Base-by-base conservation (phyloP, 2,888 invertebrate genomes). In the Lacanobia wlatinum region DNA sequence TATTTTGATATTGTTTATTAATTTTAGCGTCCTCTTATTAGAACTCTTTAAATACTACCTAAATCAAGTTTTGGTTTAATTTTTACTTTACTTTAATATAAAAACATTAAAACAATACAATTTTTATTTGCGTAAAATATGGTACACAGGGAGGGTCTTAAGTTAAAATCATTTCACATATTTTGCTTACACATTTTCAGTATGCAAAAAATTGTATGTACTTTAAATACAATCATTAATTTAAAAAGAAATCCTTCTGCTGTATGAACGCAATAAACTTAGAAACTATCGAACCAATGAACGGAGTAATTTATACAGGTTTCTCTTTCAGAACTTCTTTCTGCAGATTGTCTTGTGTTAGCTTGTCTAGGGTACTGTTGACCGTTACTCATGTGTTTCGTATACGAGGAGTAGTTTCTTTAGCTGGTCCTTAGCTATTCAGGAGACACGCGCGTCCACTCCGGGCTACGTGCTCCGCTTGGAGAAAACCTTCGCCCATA, bases 401-500 rank as follows among this genome's bases (percentile, higher is more conserved):
- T 76, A 43, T 73, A 60, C 46, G 46, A 46, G 53, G 18, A 73
- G 69, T 64, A 71, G 60, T 50, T 74, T 74, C 74, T 79, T 73
- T 74, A 70, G 61, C 61, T 68, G 63, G 62, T 85, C 77, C 84
- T 91, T 89, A 89, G 76, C 85, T 85, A 91, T 92, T 92, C 92
- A 82, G 82, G 85, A 80, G 90, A 90, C 89, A 90, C 84, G 80
- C 80, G 87, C 88, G 90, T 92, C 91, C 91, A 90, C 91, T 92
- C 82, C 76, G 38, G 58, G 79, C 60, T 90, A 93, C 93, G 93
- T 94, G 94, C 89, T 88, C 87, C 82, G 93, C 87, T 84, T 92
- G 76, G 76, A 84, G 84, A 92, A 83, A 87, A 82, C 82, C 76
- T 67, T 84, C 76, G 73, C 66, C 84, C 84, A 88, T 83, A 89